Percentiles rank a stretch among this genome's conserved stretches.
Evolutionary conservation across 2,888 invertebrate species (phyloP).

Genomic region (Lycophotia porphyrea): DNA sequence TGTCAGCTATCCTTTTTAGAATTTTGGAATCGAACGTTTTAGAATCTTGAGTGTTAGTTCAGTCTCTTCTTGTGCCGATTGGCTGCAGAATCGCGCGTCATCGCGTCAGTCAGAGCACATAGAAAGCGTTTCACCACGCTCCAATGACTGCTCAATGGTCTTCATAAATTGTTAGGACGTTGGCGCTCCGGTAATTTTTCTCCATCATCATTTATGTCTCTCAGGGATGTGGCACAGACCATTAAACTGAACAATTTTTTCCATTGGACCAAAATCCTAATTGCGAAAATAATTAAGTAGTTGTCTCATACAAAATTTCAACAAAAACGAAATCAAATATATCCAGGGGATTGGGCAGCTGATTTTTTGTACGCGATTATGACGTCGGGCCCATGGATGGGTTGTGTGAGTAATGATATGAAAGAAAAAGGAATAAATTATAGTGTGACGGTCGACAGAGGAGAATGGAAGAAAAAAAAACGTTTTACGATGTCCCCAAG

Average conservation of each 20-base stretch:
- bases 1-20: background rate
- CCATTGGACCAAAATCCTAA: background rate
- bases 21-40: conserved; percentile 3
- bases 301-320: no score
- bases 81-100: conserved; percentile 62
- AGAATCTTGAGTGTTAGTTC: conserved; percentile 24
- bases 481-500: no score
- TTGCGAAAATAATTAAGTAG: no score
- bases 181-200: conserved; percentile 55
- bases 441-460: no score
- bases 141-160: conserved; percentile 73
- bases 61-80: conserved; percentile 55
- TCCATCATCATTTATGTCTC: conserved; percentile 18
- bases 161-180: conserved; percentile 72
- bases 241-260: background rate
- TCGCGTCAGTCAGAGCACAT: conserved; percentile 67
- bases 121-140: conserved; percentile 80
- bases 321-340: no score
- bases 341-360: no score
- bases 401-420: no score
- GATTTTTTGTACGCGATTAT: no score
- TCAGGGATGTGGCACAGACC: background rate
- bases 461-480: no score
- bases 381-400: no score
- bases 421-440: no score